A percentile compares a stretch with the other conserved stretches of the same genome.
phyloP scores from a whole-genome alignment of 1,140 invertebrate genomes.

The Cherax destructor region DNA sequence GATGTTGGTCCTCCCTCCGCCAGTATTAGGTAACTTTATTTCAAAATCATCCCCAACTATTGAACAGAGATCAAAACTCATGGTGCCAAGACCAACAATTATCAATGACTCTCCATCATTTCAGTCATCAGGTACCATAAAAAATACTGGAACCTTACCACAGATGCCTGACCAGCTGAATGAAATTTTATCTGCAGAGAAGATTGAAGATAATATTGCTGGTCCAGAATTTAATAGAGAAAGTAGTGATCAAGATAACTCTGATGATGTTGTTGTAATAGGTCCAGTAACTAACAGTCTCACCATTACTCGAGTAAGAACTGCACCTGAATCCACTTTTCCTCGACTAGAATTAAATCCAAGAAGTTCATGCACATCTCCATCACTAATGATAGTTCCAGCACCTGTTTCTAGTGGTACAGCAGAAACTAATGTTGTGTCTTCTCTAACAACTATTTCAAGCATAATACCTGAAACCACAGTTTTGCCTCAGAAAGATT shows the following conservation, averaged over 20 bases:
- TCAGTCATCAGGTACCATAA: conserved; percentile 28
- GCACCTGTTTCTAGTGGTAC: conserved; percentile 13
- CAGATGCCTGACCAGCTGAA: not conserved
- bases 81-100: not conserved
- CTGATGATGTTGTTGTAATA: conserved; percentile 56
- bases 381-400: not conserved
- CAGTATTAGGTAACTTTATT: conserved; percentile 20
- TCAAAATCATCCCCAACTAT: not conserved
- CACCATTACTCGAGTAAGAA: conserved; percentile 29
- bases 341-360: not conserved
- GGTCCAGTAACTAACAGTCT: conserved; percentile 19
- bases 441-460: conserved; percentile 40
- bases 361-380: not conserved
- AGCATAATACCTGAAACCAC: conserved; percentile 26
- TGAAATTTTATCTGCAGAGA: not conserved
- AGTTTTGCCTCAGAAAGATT: not conserved
- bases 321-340: not conserved
- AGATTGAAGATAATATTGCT: not conserved
- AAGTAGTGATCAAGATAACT: conserved; percentile 23
- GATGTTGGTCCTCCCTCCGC: conserved; percentile 41
- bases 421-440: conserved; percentile 49
- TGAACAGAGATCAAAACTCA: not conserved
- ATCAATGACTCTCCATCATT: not conserved
- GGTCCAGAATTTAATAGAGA: not conserved
- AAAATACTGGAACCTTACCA: conserved; percentile 13